phyloP scores from a whole-genome alignment of 1,140 invertebrate species.

The Calephelis virginiensis region DNA sequence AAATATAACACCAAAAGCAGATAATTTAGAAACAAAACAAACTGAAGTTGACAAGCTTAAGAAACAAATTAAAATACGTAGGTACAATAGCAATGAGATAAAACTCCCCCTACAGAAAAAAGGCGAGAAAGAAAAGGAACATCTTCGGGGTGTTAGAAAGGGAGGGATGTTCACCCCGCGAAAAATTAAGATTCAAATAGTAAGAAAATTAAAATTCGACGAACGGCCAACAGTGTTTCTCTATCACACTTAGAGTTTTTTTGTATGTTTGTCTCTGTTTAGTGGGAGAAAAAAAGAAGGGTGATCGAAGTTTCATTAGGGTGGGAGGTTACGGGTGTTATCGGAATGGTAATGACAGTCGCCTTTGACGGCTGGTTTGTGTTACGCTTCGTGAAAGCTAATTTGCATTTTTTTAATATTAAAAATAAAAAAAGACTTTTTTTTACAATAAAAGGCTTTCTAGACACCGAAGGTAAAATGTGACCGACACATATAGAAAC shows the following conservation, averaged over 20 bases:
- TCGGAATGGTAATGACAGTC: slow-evolving; percentile 65
- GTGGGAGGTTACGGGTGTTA: slow-evolving; percentile 47
- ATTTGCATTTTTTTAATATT: slow-evolving; percentile 37
- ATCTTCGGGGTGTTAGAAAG: slow-evolving; percentile 34
- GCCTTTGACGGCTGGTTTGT: slow-evolving; percentile 33
- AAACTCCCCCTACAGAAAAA: slow-evolving; percentile 38
- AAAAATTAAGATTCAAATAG: slow-evolving; percentile 77
- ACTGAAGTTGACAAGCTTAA: slow-evolving; percentile 31
- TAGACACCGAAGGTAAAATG: not conserved
- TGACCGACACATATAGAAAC: too few relatives aligned
- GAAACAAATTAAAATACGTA: slow-evolving; percentile 44
- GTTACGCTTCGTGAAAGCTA: slow-evolving; percentile 35
- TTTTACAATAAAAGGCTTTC: slow-evolving; percentile 7
- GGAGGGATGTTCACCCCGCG: slow-evolving; percentile 42
- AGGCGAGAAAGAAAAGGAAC: slow-evolving; percentile 35
- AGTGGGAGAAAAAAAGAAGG: slow-evolving; percentile 61
- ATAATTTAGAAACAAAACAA: slow-evolving; percentile 23
- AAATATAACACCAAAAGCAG: slow-evolving; percentile 4
- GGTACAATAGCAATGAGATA: slow-evolving; percentile 39
- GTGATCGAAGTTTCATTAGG: slow-evolving; percentile 57
- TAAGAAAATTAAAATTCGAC: slow-evolving; percentile 77
- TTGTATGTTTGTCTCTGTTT: slow-evolving; percentile 41
- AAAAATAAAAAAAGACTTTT: not conserved
- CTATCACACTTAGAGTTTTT: slow-evolving; percentile 32
- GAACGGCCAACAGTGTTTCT: slow-evolving; percentile 57